Base-by-base conservation (phyloP, 1,140 invertebrate species). In the Acromyrmex echinatior region DNA sequence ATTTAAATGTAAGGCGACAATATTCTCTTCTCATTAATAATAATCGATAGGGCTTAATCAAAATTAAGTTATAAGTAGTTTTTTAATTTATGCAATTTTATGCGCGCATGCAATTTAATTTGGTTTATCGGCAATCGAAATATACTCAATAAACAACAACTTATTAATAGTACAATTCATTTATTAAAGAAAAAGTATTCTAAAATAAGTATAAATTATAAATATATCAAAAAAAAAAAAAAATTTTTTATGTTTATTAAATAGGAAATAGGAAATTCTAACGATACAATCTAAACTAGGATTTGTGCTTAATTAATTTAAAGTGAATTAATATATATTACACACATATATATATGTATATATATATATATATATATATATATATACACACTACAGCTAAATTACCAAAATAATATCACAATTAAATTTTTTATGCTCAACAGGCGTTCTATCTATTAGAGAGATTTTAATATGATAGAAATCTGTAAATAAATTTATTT, bases 11-110 rank as follows among this genome's bases (percentile, higher is more conserved):
- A 70, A 51, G 2, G 49, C 18, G n/a, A 66, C 62, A 51, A 35
- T 66, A 65, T 65, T 53, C 25, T 80, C 78, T 80, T 63, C 25
- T n/a, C n/a, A 53, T 56, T 53, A 53, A 35, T 80, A 14, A 80
- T 39, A 79, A 79, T 65, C 21, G n/a, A n/a, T n/a, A 35, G 12
- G 7, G 7, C 14, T 35, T 35, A 58, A 16, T 9, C 58, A 39
- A 77, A 77, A 70, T 70, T 68, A 56, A 80, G 39, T 80, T 68
- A 68, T 3, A 31, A 35, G 14, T 53, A 80, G 3, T 18, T 62
- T 16, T 45, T 45, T 45, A 14, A 45, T 77, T 65, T 21, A 79
- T 35, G 28, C 2, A 14, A 28, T 65, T 65, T 79, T 51, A 65
- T 16, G 25, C 16, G 60, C 5, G 21, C 6, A 12, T 18, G 18